Evolutionary conservation across 1,140 invertebrate genomes (phyloP).

Genomic region (Triops longicaudatus): DNA sequence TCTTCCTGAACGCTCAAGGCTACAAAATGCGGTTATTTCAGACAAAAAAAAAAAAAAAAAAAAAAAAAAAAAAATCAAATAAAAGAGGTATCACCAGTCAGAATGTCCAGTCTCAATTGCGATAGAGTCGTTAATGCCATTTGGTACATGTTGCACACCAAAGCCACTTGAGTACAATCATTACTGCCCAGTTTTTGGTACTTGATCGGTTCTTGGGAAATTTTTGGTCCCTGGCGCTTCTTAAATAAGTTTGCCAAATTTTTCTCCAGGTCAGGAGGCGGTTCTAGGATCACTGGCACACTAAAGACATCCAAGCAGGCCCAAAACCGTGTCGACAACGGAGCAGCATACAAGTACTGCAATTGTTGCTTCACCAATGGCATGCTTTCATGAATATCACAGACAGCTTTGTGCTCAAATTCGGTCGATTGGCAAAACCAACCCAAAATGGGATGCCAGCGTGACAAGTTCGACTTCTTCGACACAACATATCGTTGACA

Average conservation of each 20-base stretch:
- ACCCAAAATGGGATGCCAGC: constrained; percentile 96
- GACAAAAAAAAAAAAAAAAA: no score
- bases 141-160: constrained; percentile 86
- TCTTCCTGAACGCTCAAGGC: constrained; percentile 88
- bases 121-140: constrained; percentile 79
- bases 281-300: constrained; percentile 22
- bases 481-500: constrained; percentile 75
- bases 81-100: constrained; percentile 62
- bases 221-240: constrained; percentile 26
- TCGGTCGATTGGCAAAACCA: constrained; percentile 88
- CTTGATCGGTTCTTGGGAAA: constrained; percentile 34
- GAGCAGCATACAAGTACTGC: constrained; percentile 71
- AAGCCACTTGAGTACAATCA: constrained; percentile 66
- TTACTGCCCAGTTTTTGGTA: constrained; percentile 59
- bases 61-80: constrained; percentile 19
- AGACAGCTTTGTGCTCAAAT: constrained; percentile 39
- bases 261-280: constrained; percentile 16
- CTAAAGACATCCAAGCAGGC: constrained; percentile 43
- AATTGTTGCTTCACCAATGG: constrained; percentile 70
- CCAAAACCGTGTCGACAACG: constrained; percentile 43
- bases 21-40: constrained; percentile 38
- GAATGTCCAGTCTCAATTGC: constrained; percentile 85
- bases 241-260: constrained; percentile 33
- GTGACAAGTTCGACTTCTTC: constrained; percentile 80
- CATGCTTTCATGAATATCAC: constrained; percentile 71